Evolutionary conservation across 23 tunicate genomes (phyloP).

Genomic region (Styela plicata): DNA sequence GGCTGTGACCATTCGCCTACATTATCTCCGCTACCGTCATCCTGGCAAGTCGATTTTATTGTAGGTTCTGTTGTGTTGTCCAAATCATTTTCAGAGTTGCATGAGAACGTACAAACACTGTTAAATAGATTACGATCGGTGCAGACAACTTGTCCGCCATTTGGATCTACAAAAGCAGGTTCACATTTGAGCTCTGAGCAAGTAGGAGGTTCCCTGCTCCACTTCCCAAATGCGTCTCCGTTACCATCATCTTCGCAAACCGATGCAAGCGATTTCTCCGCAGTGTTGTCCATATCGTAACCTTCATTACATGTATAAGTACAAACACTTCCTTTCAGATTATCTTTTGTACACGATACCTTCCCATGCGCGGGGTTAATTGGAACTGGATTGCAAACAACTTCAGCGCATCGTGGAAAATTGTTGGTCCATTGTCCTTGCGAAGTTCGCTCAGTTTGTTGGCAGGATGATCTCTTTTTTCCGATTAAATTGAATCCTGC

Average conservation of each 20-base stretch:
- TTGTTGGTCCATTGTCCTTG: constrained; percentile 32
- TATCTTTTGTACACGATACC: constrained; percentile 39
- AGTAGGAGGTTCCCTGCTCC: constrained; percentile 36
- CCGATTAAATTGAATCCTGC: constrained; percentile 28
- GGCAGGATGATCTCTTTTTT: constrained; percentile 12
- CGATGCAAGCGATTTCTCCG: not conserved
- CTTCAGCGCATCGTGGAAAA: constrained; percentile 34
- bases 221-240: constrained; percentile 48
- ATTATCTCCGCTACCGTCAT: constrained; percentile 12
- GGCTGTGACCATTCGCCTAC: constrained; percentile 13
- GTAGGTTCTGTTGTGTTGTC: not conserved
- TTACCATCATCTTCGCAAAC: constrained; percentile 52
- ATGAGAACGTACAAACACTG: constrained; percentile 12
- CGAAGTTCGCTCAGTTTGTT: not conserved
- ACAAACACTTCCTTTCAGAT: constrained; percentile 40
- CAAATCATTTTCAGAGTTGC: constrained; percentile 1
- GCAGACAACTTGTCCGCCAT: constrained; percentile 17
- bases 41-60: not conserved
- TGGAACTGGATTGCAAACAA: constrained; percentile 48
- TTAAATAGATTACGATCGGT: not conserved
- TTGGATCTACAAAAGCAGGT: constrained; percentile 23
- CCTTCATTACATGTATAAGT: constrained; percentile 23
- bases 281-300: constrained; percentile 27
- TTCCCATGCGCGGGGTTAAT: constrained; percentile 36
- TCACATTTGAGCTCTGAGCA: constrained; percentile 33